Evolutionary conservation across 1,140 invertebrate species (phyloP).

Genomic region (Cydia strobilella): DNA sequence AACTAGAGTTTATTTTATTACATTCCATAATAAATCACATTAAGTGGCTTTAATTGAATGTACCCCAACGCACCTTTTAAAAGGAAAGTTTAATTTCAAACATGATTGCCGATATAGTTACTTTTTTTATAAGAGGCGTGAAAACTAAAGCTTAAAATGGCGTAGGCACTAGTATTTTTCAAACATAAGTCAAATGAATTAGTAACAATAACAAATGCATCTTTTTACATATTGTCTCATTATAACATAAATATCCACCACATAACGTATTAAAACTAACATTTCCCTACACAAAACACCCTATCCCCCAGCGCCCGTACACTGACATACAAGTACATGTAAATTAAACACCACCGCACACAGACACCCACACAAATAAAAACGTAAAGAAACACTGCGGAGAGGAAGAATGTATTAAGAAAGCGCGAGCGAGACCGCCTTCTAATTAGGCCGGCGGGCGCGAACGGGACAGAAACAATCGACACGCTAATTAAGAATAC

Average conservation of each 20-base stretch:
- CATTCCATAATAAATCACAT: too few species aligned
- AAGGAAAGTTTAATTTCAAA: too few species aligned
- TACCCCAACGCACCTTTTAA: too few species aligned
- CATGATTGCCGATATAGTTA: too few species aligned
- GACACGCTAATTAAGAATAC: slow-evolving; percentile 80
- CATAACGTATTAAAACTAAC: neutral
- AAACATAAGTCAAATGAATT: too few species aligned
- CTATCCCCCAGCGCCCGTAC: slow-evolving; percentile 55
- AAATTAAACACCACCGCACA: slow-evolving; percentile 79
- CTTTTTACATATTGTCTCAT: neutral
- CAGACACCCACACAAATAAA: slow-evolving; percentile 80
- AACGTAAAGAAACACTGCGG: slow-evolving; percentile 78
- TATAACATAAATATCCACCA: slow-evolving; percentile 21
- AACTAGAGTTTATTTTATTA: too few species aligned
- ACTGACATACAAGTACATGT: slow-evolving; percentile 78
- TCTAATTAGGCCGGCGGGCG: slow-evolving; percentile 70
- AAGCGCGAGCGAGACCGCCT: slow-evolving; percentile 70
- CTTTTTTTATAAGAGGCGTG: too few species aligned
- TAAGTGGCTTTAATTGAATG: too few species aligned
- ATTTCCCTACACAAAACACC: slow-evolving; percentile 33
- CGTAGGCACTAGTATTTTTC: too few species aligned
- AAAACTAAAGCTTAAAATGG: too few species aligned
- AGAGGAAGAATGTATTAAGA: slow-evolving; percentile 81
- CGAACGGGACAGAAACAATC: slow-evolving; percentile 55
- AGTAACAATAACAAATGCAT: too few species aligned